Evolutionary conservation across 1,140 invertebrate species (phyloP).

Genomic region (Archivesica marissinica): DNA sequence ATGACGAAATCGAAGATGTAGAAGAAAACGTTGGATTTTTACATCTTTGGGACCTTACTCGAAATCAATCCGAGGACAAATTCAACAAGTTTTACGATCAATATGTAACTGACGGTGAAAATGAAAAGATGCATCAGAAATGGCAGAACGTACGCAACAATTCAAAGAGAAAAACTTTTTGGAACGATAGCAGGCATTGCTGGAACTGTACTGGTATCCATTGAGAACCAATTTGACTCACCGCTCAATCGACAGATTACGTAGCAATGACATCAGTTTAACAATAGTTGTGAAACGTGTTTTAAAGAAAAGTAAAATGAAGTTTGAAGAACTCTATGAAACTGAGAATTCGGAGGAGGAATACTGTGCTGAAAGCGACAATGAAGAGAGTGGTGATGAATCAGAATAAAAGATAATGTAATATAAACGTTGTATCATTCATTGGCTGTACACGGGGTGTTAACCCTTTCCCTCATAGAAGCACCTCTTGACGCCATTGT

Average conservation of each 20-base stretch:
- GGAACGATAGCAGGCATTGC: not conserved
- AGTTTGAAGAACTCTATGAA: not conserved
- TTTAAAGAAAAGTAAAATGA: not conserved
- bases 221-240: not conserved
- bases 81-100: conserved; percentile 29
- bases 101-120: conserved; percentile 23
- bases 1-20: conserved; percentile 1
- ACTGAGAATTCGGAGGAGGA: not conserved
- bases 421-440: not conserved
- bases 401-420: not conserved
- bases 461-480: too few species aligned
- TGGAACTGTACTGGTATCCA: conserved; percentile 10
- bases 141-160: conserved; percentile 10
- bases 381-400: not conserved
- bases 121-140: conserved; percentile 17
- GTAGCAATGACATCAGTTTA: not conserved
- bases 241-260: not conserved
- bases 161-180: conserved; percentile 16
- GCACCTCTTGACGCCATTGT: too few species aligned
- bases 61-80: conserved; percentile 11
- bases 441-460: too few species aligned
- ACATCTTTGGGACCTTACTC: conserved; percentile 17
- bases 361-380: not conserved
- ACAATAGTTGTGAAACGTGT: not conserved
- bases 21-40: conserved; percentile 22